These are phyloP conservation scores for Cyrtodaria siliqua DNA, from an alignment of 2,888 invertebrate genomes.

Conservation along the genomic window DNA sequence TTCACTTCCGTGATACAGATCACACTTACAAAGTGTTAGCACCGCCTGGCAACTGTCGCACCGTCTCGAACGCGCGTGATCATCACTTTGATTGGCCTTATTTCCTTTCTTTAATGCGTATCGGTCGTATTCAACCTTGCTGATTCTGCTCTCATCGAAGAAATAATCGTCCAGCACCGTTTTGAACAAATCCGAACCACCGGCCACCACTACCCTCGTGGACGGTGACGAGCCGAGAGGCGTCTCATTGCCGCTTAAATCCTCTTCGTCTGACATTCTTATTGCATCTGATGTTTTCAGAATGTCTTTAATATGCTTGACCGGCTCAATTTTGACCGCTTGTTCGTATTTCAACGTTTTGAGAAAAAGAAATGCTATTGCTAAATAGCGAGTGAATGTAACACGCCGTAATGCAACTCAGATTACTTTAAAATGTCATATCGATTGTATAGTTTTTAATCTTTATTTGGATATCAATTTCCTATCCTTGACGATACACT, in stretches of 20 bases:
- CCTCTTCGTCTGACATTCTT: conserved; percentile 38
- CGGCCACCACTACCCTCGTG: conserved; percentile 8
- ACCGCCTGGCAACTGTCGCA: conserved; percentile 53
- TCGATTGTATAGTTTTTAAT: too few species aligned
- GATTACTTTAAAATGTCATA: too few species aligned
- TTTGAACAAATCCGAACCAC: conserved; percentile 51
- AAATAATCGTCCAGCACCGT: conserved; percentile 50
- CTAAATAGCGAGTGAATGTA: too few species aligned
- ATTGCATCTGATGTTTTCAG: neutral
- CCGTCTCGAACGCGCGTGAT: conserved; percentile 32
- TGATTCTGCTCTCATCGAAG: conserved; percentile 38
- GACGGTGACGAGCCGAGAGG: conserved; percentile 27
- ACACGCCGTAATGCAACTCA: too few species aligned
- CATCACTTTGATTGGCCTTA: conserved; percentile 27
- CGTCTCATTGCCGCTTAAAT: conserved; percentile 47
- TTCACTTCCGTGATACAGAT: conserved; percentile 33
- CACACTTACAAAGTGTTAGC: conserved; percentile 52
- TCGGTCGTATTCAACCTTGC: conserved; percentile 52
- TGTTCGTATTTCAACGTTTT: too few species aligned
- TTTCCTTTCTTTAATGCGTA: conserved; percentile 43
- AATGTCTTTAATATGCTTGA: too few species aligned
- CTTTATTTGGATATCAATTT: too few species aligned
- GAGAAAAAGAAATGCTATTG: too few species aligned
- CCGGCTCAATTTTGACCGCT: too few species aligned
- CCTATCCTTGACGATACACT: too few species aligned